Conservation (phyloP, 1,140 invertebrate species). For the Cherax destructor region DNA sequence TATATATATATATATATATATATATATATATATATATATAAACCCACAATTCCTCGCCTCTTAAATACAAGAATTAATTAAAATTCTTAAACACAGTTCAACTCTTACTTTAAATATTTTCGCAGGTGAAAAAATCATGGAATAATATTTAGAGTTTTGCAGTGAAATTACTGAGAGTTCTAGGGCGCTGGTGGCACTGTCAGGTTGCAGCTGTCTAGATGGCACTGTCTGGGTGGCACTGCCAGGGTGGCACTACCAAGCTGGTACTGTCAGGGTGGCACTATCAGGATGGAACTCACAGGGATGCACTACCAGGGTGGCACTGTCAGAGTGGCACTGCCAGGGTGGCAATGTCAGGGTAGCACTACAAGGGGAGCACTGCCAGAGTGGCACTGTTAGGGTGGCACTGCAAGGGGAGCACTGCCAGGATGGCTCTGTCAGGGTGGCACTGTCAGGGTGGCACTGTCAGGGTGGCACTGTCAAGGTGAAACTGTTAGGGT, state of each 20-base stretch:
- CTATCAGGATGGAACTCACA: neutral
- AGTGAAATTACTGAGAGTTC: neutral
- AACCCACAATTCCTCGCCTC: neutral
- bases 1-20: too few species aligned
- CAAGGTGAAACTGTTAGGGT: neutral
- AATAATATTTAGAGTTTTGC: conserved; percentile 5
- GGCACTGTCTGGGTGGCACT: neutral
- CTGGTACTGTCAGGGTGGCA: neutral
- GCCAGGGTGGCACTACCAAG: too few species aligned
- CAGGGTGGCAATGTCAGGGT: too few species aligned
- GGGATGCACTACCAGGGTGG: too few species aligned
- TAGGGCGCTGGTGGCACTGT: neutral
- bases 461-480: neutral
- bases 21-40: too few species aligned
- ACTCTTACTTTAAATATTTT: neutral
- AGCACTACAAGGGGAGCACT: too few species aligned
- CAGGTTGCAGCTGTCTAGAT: neutral
- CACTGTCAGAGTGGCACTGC: neutral
- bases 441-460: neutral
- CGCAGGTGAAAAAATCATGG: neutral
- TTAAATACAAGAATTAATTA: neutral
- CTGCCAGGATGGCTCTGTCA: neutral
- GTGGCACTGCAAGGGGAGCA: too few species aligned
- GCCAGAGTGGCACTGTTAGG: too few species aligned
- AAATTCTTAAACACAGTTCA: neutral